Conservation (phyloP, 2,888 invertebrate genomes). For the Pimpla rufipes region DNA sequence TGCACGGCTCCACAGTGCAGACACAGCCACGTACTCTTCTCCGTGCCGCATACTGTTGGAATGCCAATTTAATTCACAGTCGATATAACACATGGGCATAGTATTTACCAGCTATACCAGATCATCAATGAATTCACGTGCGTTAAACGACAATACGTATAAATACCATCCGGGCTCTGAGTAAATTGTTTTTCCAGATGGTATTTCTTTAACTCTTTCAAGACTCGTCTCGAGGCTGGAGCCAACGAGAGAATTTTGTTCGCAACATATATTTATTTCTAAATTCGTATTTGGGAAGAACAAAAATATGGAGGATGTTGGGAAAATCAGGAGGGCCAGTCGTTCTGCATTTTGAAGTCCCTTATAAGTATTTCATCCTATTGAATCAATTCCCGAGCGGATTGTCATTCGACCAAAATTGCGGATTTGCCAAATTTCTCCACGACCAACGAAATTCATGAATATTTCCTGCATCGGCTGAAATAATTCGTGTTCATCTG, state of each 20-base stretch:
- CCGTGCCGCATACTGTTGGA: slow-evolving; percentile 87
- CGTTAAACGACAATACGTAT: slow-evolving; percentile 26
- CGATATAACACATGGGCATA: slow-evolving; percentile 20
- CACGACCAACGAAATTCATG: neutral
- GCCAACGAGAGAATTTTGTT: neutral
- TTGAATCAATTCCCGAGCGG: neutral
- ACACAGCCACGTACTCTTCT: slow-evolving; percentile 92
- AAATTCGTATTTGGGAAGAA: neutral
- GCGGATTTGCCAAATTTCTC: neutral
- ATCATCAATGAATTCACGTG: slow-evolving; percentile 40
- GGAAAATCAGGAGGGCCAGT: slow-evolving; percentile 9
- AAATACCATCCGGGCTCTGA: slow-evolving; percentile 54
- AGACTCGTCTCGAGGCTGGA: neutral
- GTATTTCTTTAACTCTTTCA: slow-evolving; percentile 21
- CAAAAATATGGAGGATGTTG: slow-evolving; percentile 11
- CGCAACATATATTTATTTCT: neutral
- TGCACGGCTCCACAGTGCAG: slow-evolving; percentile 91
- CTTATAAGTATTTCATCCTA: neutral
- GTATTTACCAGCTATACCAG: neutral
- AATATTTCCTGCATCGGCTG: neutral
- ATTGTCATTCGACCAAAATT: neutral
- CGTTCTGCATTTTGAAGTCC: neutral
- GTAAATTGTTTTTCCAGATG: slow-evolving; percentile 48
- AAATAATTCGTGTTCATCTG: neutral
- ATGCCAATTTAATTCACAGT: slow-evolving; percentile 51